Evolutionary conservation across 2,113 vertebrate species (phyloP).

Genomic region (Phalacrocorax carbo): DNA sequence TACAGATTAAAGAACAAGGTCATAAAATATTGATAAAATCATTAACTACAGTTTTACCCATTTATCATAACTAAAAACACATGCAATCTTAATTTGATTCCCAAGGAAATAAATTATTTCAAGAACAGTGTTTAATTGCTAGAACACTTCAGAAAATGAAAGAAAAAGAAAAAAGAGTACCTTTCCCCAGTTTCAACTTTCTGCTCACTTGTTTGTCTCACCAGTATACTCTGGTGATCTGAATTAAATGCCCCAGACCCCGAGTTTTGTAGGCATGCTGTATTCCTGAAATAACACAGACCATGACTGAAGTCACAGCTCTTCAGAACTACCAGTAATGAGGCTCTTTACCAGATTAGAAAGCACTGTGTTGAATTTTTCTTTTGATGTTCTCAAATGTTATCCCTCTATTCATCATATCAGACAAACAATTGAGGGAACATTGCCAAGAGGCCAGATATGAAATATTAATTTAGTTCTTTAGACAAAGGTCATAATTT

Average conservation of each 20-base stretch:
- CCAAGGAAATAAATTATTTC: constrained; percentile 42
- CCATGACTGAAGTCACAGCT: background rate
- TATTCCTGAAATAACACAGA: background rate
- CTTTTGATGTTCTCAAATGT: background rate
- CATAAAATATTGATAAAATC: constrained; percentile 67
- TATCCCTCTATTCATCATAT: background rate
- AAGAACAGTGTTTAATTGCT: constrained; percentile 9
- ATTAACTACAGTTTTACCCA: constrained; percentile 49
- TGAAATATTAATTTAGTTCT: background rate
- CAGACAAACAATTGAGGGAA: background rate
- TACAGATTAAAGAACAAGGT: constrained; percentile 37
- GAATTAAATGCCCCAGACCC: background rate
- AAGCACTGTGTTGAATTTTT: background rate
- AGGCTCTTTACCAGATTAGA: background rate
- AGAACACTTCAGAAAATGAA: background rate
- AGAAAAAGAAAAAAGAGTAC: background rate
- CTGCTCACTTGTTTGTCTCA: background rate
- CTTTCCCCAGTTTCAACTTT: background rate
- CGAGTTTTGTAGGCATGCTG: background rate
- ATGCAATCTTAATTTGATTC: constrained; percentile 39
- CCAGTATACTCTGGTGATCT: background rate
- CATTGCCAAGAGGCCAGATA: background rate
- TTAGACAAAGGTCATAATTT: background rate
- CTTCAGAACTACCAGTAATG: background rate
- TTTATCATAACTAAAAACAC: constrained; percentile 40